Percentiles rank a stretch among this genome's conserved stretches.
These are phyloP conservation scores for Plutella xylostella DNA, from an alignment of 2,888 invertebrate genomes.

Conservation along the genomic window DNA sequence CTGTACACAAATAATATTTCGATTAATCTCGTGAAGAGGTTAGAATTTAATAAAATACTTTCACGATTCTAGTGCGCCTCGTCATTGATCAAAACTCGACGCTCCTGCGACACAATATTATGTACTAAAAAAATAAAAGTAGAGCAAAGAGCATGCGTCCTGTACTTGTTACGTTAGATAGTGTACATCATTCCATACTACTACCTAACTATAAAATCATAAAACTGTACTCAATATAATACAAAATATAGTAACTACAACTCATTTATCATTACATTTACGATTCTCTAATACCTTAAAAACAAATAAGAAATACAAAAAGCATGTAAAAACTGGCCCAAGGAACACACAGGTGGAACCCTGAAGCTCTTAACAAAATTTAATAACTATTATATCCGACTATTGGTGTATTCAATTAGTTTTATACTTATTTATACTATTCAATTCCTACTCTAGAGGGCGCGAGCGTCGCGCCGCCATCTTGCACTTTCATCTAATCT, in stretches of 20 bases:
- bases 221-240: constrained; percentile 53
- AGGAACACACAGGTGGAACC: constrained; percentile 53
- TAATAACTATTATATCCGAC: constrained; percentile 37
- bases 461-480: no score
- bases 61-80: neutral
- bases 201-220: constrained; percentile 46
- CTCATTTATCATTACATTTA: constrained; percentile 44
- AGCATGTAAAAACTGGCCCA: constrained; percentile 41
- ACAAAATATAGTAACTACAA: constrained; percentile 39
- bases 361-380: constrained; percentile 53
- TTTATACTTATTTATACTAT: constrained; percentile 54
- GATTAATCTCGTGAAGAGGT: neutral
- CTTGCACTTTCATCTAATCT: no score
- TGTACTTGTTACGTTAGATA: constrained; percentile 27
- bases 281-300: constrained; percentile 39
- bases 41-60: constrained; percentile 1
- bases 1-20: neutral
- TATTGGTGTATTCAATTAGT: constrained; percentile 47
- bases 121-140: no score
- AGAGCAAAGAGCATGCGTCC: constrained; percentile 28
- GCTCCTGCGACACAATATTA: no score
- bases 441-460: constrained; percentile 65
- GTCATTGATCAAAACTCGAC: constrained; percentile 13
- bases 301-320: constrained; percentile 25
- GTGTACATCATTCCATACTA: constrained; percentile 22